Conservation (phyloP, 2,888 invertebrate species). For the Carabus problematicus region DNA sequence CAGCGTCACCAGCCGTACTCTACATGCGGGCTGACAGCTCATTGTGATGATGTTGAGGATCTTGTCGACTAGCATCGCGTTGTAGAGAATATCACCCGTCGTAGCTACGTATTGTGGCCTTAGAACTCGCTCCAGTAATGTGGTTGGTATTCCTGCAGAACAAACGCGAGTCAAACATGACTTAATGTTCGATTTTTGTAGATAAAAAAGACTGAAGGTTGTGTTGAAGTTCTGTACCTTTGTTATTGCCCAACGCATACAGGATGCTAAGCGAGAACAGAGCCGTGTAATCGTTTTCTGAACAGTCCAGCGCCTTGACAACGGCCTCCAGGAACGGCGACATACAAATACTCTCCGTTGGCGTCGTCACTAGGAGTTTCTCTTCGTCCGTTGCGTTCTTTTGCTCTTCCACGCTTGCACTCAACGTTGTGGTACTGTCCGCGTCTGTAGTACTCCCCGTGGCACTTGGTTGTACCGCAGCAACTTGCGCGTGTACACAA, state of each 20-base stretch:
- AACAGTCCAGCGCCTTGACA: conserved; percentile 84
- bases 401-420: conserved; percentile 58
- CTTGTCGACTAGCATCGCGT: conserved; percentile 81
- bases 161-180: conserved; percentile 49
- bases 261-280: conserved; percentile 90
- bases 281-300: conserved; percentile 93
- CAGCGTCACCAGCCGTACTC: conserved; percentile 89
- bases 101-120: conserved; percentile 60
- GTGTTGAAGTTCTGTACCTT: conserved; percentile 82
- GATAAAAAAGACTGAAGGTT: too few relatives aligned
- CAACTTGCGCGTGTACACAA: background rate
- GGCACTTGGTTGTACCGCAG: background rate
- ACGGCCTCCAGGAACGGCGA: conserved; percentile 89
- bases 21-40: conserved; percentile 88
- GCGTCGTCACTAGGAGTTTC: conserved; percentile 61
- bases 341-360: conserved; percentile 58
- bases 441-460: background rate
- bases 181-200: too few relatives aligned
- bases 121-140: conserved; percentile 79
- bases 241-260: conserved; percentile 92
- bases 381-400: conserved; percentile 93
- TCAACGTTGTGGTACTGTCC: background rate
- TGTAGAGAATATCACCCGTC: conserved; percentile 64
- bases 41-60: conserved; percentile 82
- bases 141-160: conserved; percentile 78